phyloP scores from a whole-genome alignment of 1,140 invertebrate genomes.

The Sweltsa coloradensis region DNA sequence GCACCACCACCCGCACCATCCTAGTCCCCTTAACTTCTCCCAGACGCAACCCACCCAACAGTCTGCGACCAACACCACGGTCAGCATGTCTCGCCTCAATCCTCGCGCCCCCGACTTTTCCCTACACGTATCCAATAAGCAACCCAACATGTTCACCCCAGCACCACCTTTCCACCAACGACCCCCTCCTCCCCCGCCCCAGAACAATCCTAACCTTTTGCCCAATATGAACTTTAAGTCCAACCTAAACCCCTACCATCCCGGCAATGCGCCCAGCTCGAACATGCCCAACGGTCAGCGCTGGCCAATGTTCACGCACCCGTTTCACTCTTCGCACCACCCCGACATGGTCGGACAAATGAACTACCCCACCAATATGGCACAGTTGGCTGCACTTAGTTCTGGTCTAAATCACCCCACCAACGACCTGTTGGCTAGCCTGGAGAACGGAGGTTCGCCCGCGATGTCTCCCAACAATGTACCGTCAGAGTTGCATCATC shows the following conservation, averaged over 20 bases:
- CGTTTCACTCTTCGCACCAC: constrained; percentile 8
- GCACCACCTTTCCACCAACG: constrained; percentile 9
- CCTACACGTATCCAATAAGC: constrained; percentile 32
- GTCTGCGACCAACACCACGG: constrained; percentile 31
- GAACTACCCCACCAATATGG: constrained; percentile 11
- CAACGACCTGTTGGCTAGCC: constrained; percentile 25
- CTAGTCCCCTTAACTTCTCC: neutral
- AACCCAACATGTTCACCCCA: constrained; percentile 16
- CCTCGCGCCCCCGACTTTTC: constrained; percentile 78
- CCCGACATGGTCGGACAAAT: constrained; percentile 13
- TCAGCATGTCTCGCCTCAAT: constrained; percentile 64
- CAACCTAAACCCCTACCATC: neutral
- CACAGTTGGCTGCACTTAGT: constrained; percentile 29
- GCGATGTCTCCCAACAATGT: constrained; percentile 34
- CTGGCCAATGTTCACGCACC: constrained; percentile 15
- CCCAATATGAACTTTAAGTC: constrained; percentile 1
- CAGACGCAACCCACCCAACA: constrained; percentile 4
- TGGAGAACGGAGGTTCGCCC: constrained; percentile 43
- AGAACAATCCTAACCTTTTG: constrained; percentile 20
- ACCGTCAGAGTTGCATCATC: neutral
- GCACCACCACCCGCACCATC: constrained; percentile 7
- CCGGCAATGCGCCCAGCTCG: no score
- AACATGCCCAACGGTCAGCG: constrained; percentile 11
- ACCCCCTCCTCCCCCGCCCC: constrained; percentile 30
- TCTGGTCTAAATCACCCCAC: constrained; percentile 25